Percentiles rank a stretch among this genome's conserved stretches.
phyloP scores from a whole-genome alignment of 2,797 vertebrate genomes.

The Danio kyathit region DNA sequence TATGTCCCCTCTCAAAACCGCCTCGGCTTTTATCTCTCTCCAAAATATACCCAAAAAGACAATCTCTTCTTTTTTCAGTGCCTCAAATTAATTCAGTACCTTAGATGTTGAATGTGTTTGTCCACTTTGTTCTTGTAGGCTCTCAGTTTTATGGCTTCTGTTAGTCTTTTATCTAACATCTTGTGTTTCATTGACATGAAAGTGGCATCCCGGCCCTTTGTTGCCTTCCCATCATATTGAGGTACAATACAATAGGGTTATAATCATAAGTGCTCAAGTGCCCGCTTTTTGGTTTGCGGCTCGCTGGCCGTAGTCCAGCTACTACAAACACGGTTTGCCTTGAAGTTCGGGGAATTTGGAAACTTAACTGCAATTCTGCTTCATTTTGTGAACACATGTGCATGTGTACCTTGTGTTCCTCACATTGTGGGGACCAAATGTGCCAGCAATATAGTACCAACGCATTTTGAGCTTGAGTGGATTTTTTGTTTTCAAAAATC shows the following conservation, averaged over 20 bases:
- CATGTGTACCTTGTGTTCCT: no score
- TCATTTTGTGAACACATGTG: no score
- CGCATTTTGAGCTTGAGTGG: no score
- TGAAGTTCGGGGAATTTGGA: conserved; percentile 1
- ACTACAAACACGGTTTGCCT: neutral
- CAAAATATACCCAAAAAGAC: conserved; percentile 75
- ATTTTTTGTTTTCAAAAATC: no score
- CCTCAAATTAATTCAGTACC: conserved; percentile 76
- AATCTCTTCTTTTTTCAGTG: conserved; percentile 56
- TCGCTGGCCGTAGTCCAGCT: neutral
- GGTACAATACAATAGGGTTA: conserved; percentile 62
- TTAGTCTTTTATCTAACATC: conserved; percentile 85
- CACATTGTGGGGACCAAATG: no score
- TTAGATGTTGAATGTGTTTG: conserved; percentile 80
- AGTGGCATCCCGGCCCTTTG: conserved; percentile 75
- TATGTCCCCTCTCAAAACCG: conserved; percentile 58
- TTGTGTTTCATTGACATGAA: conserved; percentile 80
- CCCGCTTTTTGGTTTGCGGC: conserved; percentile 29
- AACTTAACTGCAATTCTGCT: neutral
- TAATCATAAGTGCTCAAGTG: conserved; percentile 47
- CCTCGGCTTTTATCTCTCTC: conserved; percentile 79
- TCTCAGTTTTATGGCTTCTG: conserved; percentile 74
- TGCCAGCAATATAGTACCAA: no score
- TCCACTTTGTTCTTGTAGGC: conserved; percentile 81
- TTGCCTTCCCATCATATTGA: conserved; percentile 67